Evolutionary conservation across 1,140 invertebrate genomes (phyloP), one percentile per base, ranked within the genome.

Genomic region (Caenorhabditis latens): DNA sequence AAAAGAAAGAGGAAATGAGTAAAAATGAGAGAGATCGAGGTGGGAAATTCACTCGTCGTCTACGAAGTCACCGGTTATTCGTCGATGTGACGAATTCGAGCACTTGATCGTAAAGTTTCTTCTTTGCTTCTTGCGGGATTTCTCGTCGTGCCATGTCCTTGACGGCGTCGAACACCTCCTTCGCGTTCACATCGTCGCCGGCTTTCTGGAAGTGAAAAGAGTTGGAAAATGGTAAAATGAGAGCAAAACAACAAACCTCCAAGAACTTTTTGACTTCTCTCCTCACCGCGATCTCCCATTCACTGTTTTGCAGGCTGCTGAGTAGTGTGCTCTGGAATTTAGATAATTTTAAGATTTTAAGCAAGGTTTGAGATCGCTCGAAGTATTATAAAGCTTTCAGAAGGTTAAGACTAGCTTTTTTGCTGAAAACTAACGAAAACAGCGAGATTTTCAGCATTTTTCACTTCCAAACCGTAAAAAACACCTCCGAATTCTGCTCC

Each of bases 91-190:
- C 71, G 46, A 79, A 79, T 50, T 79, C 71, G 19, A 79, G 46
- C 43, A 79, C 71, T 79, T 79, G 71, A 50, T 79, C 71, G 46
- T 79, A 79, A 6, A 79, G 46, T 50, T 79, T 79, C 46, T 79
- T 79, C 71, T 79, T 79, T 3, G 71, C 71, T 13, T 79, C 71
- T 79, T 79, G 71, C 13, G 71, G 71, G 24, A 79, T 79, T 14
- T 79, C 71, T 24, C 71, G 43, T 79, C 71, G 50, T n/a, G 71
- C 71, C 71, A 79, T 79, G 46, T 79, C 71, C 14, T 79, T 79
- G 19, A 79, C 71, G 11, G 71, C 71, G 40, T 79, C 71, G 71
- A 79, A 79, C 6, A 79, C 71, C 46, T 79, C 71, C 46, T 79
- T 79, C 0, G 71, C 71, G n/a, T 50, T 79, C 21, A 79, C 71